Evolutionary conservation across 2,113 vertebrate genomes (phyloP), one percentile per base, ranked within the genome.

Genomic region (Nansenia antarctica): DNA sequence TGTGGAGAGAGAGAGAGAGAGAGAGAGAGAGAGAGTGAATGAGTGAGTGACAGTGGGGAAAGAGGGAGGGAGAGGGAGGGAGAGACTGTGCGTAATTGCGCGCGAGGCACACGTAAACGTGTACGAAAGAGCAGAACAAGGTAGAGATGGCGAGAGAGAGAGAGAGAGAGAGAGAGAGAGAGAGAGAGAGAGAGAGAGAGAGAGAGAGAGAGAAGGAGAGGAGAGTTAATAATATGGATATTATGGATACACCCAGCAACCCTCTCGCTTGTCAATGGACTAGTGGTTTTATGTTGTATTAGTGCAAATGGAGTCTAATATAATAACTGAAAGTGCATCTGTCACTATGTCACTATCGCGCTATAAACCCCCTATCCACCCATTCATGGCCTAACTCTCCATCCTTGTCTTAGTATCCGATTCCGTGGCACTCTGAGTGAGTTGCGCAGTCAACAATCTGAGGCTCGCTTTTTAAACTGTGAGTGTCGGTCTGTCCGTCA

Each of bases 41-140:
- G 53, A 65, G 45, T 47, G 62, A 65, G 47, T 45, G 70, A 73
- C 30, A 22, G 29, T 7, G 59, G 60, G 30, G 35, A 62, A 22
- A 62, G 68, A n/a, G 67, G 53, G 77, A 62, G 62, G 70, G 76
- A 62, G 68, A n/a, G 67, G 53, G 77, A 62, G 62, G 70, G 76
- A 69, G 73, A 82, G 76, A 65, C 70, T 45, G 81, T 86, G 89
- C 82, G 84, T 87, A 82, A 74, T 65, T 79, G 69, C 70, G 71
- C 78, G 31, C 60, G 24, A 0, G 3, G 52, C 42, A 58, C 80
- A 66, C 65, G 62, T 54, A 74, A 45, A 62, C 68, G 71, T 71
- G 70, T 49, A 34, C 30, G 52, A 45, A 47, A 62, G 30, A 63
- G 70, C 62, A 15, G 30, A 67, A 69, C 58, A 53, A 42, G 62